Base-by-base conservation (phyloP, 2,113 vertebrate species). In the Holacanthus passer region DNA sequence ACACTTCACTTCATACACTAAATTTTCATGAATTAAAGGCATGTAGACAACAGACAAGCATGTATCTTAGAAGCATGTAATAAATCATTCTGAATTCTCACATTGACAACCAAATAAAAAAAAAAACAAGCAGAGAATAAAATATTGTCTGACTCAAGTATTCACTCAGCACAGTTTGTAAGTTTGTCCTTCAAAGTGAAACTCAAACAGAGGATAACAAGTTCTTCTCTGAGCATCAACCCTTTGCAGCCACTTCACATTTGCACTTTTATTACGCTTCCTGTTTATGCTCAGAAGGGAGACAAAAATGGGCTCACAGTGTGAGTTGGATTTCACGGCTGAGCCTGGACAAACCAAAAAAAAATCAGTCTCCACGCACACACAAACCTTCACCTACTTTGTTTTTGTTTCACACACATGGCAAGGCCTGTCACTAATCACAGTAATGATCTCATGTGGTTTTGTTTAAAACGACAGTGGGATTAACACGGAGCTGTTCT, bases 241-340 rank as follows among this genome's bases (percentile, higher is more conserved):
- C 29, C 32, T 45, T 62, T 13, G 37, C 74, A 87, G 52, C 79
- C 48, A 13, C 16, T 73, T 76, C 48, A 7, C 75, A 85, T 65
- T 41, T 81, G 55, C 47, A 7, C 69, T 75, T 90, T 81, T 80
- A 85, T 84, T 71, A 12, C 47, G 0, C 83, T 88, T 91, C 89
- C 84, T 85, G 85, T 63, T 72, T 41, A 5, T 9, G 58, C 37
- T 65, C 47, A 20, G 45, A 69, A 45, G 41, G 31, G 22, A 79
- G 43, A 56, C 41, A 24, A 69, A 65, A 63, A 19, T 10, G 9
- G 20, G 13, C 32, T 62, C 64, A n/a, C 48, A 45, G 71, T 50
- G 24, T 2, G 68, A 80, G 55, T n/a, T 22, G 4, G 43, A 17
- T 73, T 77, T 73, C 65, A 55, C 9, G 0, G 56, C 56, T 52